Conservation (phyloP, 2,113 vertebrate species). For the Serilophus lunatus region DNA sequence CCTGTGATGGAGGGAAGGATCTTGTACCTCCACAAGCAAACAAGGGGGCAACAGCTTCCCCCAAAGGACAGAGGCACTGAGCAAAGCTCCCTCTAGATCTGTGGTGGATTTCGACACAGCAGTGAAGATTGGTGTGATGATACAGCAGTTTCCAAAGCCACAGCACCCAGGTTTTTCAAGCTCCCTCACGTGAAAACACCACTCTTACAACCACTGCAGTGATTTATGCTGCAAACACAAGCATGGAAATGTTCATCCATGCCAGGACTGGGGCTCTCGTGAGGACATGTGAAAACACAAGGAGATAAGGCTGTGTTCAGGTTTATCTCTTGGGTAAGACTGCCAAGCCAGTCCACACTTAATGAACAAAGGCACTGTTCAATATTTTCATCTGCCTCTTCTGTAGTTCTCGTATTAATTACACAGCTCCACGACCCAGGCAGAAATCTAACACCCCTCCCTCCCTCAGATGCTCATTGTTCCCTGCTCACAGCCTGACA, state of each 20-base stretch:
- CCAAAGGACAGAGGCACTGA: neutral
- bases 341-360: neutral
- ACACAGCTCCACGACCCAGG: neutral
- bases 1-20: neutral
- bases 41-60: neutral
- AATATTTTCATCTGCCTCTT: neutral
- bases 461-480: neutral
- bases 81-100: neutral
- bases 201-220: neutral
- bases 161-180: neutral
- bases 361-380: neutral
- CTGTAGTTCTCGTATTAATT: neutral
- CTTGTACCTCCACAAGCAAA: neutral
- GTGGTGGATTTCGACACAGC: neutral
- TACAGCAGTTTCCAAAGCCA: neutral
- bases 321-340: neutral
- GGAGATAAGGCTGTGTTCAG: neutral
- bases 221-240: neutral
- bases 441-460: neutral
- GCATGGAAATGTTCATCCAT: rapidly evolving
- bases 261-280: neutral
- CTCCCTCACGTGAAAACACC: neutral
- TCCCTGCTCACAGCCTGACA: neutral
- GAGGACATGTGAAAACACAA: neutral
- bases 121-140: neutral